Base-by-base conservation (phyloP, 2,797 vertebrate genomes). In the Hippoglossus hippoglossus region DNA sequence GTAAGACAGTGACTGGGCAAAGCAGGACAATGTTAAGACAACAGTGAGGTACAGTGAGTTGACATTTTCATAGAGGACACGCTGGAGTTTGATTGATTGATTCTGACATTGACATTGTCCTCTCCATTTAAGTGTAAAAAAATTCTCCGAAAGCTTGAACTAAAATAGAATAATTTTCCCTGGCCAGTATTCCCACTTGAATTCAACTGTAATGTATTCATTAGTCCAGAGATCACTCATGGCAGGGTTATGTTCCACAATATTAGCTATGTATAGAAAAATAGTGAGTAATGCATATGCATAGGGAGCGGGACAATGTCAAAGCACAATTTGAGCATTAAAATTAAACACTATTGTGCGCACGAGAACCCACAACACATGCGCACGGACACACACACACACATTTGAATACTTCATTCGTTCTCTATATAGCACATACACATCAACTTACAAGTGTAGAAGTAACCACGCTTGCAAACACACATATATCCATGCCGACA, bases 251-350 rank as follows among this genome's bases (percentile, higher is more conserved):
- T 79, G 84, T 85, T 87, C 70, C 21, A 18, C 78, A 56, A 67
- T 83, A 71, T 87, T 83, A 82, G 67, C 64, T 68, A 68, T 72
- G 50, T 85, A 84, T 75, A 68, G 57, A 80, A 83, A 31, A 82
- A 86, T 86, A 88, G 90, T 84, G 77, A 91, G 53, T 67, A 70
- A 78, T 71, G 56, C 71, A 79, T 87, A 85, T 81, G 77, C 64
- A 80, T 60, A 39, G 76, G 4, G 64, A 67, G 46, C 31, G 25
- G 41, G 24, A 50, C 25, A 39, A 55, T 68, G 50, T 60, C 50
- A 78, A 67, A 46, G 68, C 51, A 24, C 28, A 55, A 55, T 28
- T 19, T 55, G 26, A 55, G 54, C 19, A 31, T 56, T 28, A 31
- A 49, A 51, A 57, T 63, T 49, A 71, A 59, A 73, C 15, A 51